Base-by-base conservation (phyloP, 2,888 invertebrate genomes). In the Nomada flava region DNA sequence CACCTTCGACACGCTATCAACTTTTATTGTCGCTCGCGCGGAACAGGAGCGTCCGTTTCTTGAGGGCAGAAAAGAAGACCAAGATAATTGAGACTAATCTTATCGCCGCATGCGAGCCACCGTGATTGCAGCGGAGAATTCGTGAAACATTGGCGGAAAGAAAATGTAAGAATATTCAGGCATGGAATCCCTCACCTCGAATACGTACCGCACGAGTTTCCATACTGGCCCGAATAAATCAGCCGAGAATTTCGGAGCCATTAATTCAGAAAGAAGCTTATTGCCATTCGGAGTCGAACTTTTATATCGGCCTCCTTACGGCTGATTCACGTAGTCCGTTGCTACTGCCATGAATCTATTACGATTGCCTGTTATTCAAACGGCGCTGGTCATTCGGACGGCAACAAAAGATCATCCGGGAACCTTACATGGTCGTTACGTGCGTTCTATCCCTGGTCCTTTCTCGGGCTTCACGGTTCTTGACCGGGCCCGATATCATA, bases 321-420 rank as follows among this genome's bases (percentile, higher is more conserved):
- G 70, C 71, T 79, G 82, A 82, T 82, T 82, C 82, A 82, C 75
- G 70, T 67, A 71, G 44, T 79, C 70, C 67, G 75, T 70, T 47
- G 67, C 63, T 26, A 72, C 67, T 57, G 59, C 69, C 65, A 70
- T 67, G 60, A 79, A 73, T 79, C 81, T 79, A 74, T 74, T 79
- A 74, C 79, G 71, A 69, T 63, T 57, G 63, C 23, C 53, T 62
- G 52, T 36, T 62, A 69, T 70, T 76, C 69, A 65, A 65, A 59
- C 36, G 50, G 52, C 29, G 18, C 50, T 62, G 73, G 75, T 57
- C 71, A 63, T 50, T 47, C 75, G 71, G 50, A 73, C 47, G 67
- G 63, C 59, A 67, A 67, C 65, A 75, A 53, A 71, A 59, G 71
- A 67, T 82, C 79, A 65, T 67, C 63, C n/a, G 20, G 36, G 50